phyloP scores from a whole-genome alignment of 2,113 vertebrate genomes.

The Bettongia penicillata region DNA sequence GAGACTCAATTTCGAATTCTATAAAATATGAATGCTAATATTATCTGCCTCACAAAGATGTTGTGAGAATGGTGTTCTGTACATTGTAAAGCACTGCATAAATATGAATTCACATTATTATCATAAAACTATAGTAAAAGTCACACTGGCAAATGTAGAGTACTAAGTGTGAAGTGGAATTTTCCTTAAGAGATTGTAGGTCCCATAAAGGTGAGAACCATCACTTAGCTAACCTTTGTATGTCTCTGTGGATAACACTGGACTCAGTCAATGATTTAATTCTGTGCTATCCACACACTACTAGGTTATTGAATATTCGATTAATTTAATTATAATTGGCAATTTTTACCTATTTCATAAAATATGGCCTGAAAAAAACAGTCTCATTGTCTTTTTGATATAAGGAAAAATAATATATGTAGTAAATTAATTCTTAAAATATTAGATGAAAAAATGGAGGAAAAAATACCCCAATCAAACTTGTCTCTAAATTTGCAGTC shows the following conservation, averaged over 20 bases:
- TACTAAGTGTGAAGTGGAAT: not conserved
- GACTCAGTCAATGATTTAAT: not conserved
- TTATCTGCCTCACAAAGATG: not conserved
- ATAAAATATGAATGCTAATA: not conserved
- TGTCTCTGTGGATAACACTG: not conserved
- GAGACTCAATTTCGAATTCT: not conserved
- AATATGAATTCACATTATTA: not conserved
- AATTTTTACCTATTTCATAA: not conserved
- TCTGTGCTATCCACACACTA: not conserved
- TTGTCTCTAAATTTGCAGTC: not conserved
- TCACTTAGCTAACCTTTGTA: not conserved
- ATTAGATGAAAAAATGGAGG: constrained; percentile 17
- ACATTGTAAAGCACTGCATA: not conserved
- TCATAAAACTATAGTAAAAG: not conserved
- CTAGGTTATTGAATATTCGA: not conserved
- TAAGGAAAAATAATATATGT: constrained; percentile 50
- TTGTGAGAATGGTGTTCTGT: not conserved
- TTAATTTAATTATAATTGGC: not conserved
- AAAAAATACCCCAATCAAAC: constrained; percentile 28
- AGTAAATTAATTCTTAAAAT: constrained; percentile 41
- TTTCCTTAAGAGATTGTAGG: not conserved
- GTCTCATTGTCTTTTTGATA: not conserved
- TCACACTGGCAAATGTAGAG: not conserved
- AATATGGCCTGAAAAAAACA: not conserved
- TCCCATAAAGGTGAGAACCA: not conserved